A percentile compares a stretch with the other conserved stretches of the same genome.
These are phyloP conservation scores for Leptosomus discolor DNA, from an alignment of 2,113 vertebrate genomes.

Conservation along the genomic window DNA sequence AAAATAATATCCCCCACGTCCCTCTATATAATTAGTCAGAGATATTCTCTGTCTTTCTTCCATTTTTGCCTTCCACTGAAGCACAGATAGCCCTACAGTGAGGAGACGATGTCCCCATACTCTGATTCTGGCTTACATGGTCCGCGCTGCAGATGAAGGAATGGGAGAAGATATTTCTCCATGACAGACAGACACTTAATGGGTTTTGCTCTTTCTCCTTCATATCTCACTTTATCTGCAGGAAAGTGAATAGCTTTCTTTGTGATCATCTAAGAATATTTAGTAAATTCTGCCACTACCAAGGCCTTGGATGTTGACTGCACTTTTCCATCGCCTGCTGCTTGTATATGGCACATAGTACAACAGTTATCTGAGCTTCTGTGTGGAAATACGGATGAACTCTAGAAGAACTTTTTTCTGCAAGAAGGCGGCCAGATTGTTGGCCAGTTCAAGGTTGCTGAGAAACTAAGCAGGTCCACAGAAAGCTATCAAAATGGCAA, in stretches of 20 bases:
- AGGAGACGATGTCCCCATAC: accelerated
- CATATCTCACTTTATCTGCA: background rate
- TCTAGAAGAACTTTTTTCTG: background rate
- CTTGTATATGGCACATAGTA: background rate
- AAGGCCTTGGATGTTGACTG: background rate
- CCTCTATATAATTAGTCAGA: background rate
- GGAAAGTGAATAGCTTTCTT: background rate
- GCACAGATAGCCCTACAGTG: background rate
- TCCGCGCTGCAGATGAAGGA: background rate
- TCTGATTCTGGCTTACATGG: accelerated
- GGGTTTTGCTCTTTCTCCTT: background rate
- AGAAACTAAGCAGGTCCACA: background rate
- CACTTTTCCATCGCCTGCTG: background rate
- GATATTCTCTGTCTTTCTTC: background rate
- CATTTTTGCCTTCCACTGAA: background rate
- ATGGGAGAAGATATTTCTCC: background rate
- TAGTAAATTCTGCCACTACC: background rate
- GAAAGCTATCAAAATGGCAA: background rate
- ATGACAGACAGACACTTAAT: background rate
- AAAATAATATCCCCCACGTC: background rate
- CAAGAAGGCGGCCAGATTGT: background rate
- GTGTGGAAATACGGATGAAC: background rate
- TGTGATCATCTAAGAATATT: background rate
- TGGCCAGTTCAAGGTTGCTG: background rate
- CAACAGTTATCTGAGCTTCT: background rate